A percentile compares a stretch with the other conserved stretches of the same genome.
phyloP scores from a whole-genome alignment of 1,140 invertebrate species.

The Heliconius congener region DNA sequence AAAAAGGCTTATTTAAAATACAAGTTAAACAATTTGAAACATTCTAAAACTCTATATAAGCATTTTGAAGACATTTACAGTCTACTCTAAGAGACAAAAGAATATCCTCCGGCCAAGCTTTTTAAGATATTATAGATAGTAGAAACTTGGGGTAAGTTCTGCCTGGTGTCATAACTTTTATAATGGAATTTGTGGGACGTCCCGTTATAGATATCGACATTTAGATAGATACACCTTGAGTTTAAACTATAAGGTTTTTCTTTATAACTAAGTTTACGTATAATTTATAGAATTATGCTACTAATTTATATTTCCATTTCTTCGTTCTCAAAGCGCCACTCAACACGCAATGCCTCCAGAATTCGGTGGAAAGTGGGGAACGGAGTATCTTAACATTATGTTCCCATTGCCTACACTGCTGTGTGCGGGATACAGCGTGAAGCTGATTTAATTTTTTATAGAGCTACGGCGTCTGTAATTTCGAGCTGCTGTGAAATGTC shows the following conservation, averaged over 20 bases:
- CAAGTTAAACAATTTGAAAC: neutral
- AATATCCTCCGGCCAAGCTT: slow-evolving; percentile 19
- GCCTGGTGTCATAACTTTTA: slow-evolving; percentile 28
- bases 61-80: slow-evolving; percentile 28
- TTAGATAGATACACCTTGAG: slow-evolving; percentile 16
- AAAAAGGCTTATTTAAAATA: neutral
- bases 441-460: neutral
- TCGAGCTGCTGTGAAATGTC: neutral
- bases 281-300: slow-evolving; percentile 14
- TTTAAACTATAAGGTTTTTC: slow-evolving; percentile 31
- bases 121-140: slow-evolving; percentile 29
- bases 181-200: slow-evolving; percentile 29
- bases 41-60: slow-evolving; percentile 20
- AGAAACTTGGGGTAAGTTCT: slow-evolving; percentile 17
- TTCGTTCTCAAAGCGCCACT: too few species aligned
- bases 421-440: too few species aligned
- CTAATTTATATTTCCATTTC: too few species aligned
- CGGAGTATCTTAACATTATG: too few species aligned
- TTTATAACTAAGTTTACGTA: slow-evolving; percentile 20
- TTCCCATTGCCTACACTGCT: too few species aligned
- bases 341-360: too few species aligned
- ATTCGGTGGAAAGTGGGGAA: too few species aligned
- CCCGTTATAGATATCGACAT: slow-evolving; percentile 27
- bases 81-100: slow-evolving; percentile 22
- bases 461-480: neutral